A percentile compares a stretch with the other conserved stretches of the same genome.
These are phyloP conservation scores for Philhelius pedissequus DNA, from an alignment of 2,888 invertebrate species.

Conservation along the genomic window DNA sequence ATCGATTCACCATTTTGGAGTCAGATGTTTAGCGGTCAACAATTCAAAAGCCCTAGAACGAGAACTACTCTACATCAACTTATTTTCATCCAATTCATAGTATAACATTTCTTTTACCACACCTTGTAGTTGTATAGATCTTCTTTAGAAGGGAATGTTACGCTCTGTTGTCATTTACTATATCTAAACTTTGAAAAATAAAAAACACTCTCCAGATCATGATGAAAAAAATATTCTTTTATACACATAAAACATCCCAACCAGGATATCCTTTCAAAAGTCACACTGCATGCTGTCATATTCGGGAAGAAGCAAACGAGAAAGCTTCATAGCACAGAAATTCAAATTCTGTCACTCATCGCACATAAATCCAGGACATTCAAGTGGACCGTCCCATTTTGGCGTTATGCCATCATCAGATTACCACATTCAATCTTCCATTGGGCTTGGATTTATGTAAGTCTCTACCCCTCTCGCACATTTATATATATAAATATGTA, in stretches of 20 bases:
- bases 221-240: not conserved
- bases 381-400: slow-evolving; percentile 61
- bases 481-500: slow-evolving; percentile 7
- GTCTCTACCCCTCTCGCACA: slow-evolving; percentile 29
- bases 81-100: too few relatives aligned
- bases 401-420: slow-evolving; percentile 45
- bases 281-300: slow-evolving; percentile 17
- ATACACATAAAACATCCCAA: slow-evolving; percentile 24
- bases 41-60: too few relatives aligned
- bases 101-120: too few relatives aligned
- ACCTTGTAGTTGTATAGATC: too few relatives aligned
- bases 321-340: slow-evolving; percentile 20
- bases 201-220: not conserved
- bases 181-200: not conserved
- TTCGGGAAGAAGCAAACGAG: slow-evolving; percentile 15
- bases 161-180: too few relatives aligned
- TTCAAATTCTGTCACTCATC: slow-evolving; percentile 68
- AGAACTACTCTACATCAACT: too few relatives aligned
- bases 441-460: slow-evolving; percentile 30
- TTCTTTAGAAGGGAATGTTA: too few relatives aligned
- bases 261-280: slow-evolving; percentile 57
- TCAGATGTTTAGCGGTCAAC: too few relatives aligned
- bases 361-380: slow-evolving; percentile 65
- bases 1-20: too few relatives aligned
- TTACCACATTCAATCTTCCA: slow-evolving; percentile 53